Conservation (phyloP, 2,797 vertebrate species). For the Sebastiscus albofasciatus region DNA sequence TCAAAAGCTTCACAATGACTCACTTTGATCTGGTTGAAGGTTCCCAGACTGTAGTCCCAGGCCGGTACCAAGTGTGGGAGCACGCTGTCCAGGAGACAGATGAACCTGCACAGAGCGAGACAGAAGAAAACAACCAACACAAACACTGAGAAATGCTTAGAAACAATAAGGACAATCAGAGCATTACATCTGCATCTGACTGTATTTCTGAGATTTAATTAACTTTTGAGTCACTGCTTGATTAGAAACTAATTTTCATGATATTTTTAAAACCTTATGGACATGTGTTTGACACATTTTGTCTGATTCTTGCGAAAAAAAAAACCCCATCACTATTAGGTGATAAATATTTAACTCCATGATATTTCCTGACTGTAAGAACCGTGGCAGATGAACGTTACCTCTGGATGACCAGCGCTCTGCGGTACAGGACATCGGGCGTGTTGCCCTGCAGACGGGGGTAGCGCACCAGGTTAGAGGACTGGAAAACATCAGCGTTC, state of each 20-base stretch:
- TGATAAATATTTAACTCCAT: neutral
- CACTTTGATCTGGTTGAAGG: conserved; percentile 96
- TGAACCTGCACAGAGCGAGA: conserved; percentile 85
- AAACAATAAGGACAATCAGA: neutral
- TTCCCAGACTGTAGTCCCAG: conserved; percentile 96
- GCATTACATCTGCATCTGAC: neutral
- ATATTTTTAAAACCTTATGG: neutral
- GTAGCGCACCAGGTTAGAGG: conserved; percentile 92
- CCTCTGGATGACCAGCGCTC: conserved; percentile 94
- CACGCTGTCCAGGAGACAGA: conserved; percentile 91
- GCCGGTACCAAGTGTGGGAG: conserved; percentile 94
- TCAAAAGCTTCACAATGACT: conserved; percentile 29
- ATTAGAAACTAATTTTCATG: neutral
- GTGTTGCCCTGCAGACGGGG: conserved; percentile 94
- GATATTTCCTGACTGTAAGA: neutral
- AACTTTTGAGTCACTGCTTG: neutral
- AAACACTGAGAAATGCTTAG: neutral
- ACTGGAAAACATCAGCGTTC: conserved; percentile 95
- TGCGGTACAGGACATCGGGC: conserved; percentile 91
- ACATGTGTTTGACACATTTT: neutral
- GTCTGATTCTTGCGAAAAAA: neutral
- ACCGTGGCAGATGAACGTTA: conserved; percentile 36
- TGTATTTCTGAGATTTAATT: neutral
- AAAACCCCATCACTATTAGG: too few relatives aligned
- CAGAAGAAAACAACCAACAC: neutral